Percentiles rank a stretch among this genome's conserved stretches.
Conservation (phyloP, 2,888 invertebrate species). For the Rhamphomyia laevipes region DNA sequence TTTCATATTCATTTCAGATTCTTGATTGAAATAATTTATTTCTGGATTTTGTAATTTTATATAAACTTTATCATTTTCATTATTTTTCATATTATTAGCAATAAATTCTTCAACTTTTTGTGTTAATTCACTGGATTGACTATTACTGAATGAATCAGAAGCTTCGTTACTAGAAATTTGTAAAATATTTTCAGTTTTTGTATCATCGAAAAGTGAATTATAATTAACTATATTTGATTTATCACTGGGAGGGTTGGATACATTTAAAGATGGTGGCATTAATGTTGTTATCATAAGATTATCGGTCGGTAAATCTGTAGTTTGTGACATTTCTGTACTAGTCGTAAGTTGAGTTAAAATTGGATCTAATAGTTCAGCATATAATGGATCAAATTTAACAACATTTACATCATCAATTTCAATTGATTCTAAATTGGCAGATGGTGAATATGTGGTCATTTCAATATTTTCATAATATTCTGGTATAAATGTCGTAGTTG, state of each 20-base stretch:
- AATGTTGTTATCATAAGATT: background rate
- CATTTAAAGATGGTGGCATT: background rate
- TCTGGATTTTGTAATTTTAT: conserved; percentile 6
- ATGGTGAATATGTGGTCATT: conserved; percentile 19
- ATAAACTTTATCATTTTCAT: conserved; percentile 11
- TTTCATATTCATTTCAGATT: conserved; percentile 28
- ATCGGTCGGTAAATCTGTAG: background rate
- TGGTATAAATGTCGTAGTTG: conserved; percentile 15
- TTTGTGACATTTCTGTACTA: conserved; percentile 8
- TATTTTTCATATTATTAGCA: too few relatives aligned
- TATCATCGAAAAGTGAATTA: background rate
- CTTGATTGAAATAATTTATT: conserved; percentile 5
- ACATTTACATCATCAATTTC: conserved; percentile 15
- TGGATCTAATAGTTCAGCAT: conserved; percentile 25
- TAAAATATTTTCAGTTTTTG: background rate
- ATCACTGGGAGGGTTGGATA: too few relatives aligned
- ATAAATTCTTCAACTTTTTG: background rate
- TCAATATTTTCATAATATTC: conserved; percentile 16
- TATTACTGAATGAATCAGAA: background rate
- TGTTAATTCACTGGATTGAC: background rate
- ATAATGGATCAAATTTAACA: conserved; percentile 25
- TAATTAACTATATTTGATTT: too few relatives aligned
- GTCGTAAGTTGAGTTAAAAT: conserved; percentile 22
- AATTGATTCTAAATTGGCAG: background rate
- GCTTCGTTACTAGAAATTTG: background rate